These are phyloP conservation scores for Pterostichus niger DNA, from an alignment of 2,888 invertebrate species.

Conservation along the genomic window DNA sequence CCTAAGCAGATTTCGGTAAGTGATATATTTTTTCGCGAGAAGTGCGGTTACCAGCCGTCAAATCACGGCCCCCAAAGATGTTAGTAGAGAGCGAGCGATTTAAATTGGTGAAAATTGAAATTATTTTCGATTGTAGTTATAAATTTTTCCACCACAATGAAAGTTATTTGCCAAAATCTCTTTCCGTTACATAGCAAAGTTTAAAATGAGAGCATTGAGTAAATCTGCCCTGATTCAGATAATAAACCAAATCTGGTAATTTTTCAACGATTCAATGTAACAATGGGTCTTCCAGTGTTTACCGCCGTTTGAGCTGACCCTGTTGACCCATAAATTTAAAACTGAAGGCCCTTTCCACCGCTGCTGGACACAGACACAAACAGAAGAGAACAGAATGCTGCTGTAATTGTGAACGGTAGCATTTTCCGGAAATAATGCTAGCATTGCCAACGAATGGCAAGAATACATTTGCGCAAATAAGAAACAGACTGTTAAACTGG, in stretches of 20 bases:
- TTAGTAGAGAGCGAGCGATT: too few relatives aligned
- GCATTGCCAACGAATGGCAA: neutral
- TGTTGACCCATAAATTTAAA: slow-evolving; percentile 64
- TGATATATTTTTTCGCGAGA: too few relatives aligned
- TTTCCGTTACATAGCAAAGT: slow-evolving; percentile 1
- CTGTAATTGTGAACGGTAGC: slow-evolving; percentile 52
- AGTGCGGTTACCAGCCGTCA: too few relatives aligned
- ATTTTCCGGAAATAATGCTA: slow-evolving; percentile 42
- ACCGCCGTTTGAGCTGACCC: slow-evolving; percentile 55
- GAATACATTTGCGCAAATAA: neutral
- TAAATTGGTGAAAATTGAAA: too few relatives aligned
- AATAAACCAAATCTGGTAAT: slow-evolving; percentile 60
- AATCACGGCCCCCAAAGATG: too few relatives aligned
- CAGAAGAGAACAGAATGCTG: slow-evolving; percentile 6
- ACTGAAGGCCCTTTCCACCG: slow-evolving; percentile 53
- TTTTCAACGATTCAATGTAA: slow-evolving; percentile 61
- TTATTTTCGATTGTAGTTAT: too few relatives aligned
- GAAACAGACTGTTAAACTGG: slow-evolving; percentile 1
- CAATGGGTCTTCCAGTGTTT: slow-evolving; percentile 57
- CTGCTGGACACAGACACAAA: neutral
- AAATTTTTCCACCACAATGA: slow-evolving; percentile 11
- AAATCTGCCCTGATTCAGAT: slow-evolving; percentile 22
- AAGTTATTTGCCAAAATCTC: neutral
- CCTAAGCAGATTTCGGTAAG: too few relatives aligned
- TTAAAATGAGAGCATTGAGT: slow-evolving; percentile 4